phyloP scores from a whole-genome alignment of 1,140 invertebrate genomes.

The Nymphalis io region DNA sequence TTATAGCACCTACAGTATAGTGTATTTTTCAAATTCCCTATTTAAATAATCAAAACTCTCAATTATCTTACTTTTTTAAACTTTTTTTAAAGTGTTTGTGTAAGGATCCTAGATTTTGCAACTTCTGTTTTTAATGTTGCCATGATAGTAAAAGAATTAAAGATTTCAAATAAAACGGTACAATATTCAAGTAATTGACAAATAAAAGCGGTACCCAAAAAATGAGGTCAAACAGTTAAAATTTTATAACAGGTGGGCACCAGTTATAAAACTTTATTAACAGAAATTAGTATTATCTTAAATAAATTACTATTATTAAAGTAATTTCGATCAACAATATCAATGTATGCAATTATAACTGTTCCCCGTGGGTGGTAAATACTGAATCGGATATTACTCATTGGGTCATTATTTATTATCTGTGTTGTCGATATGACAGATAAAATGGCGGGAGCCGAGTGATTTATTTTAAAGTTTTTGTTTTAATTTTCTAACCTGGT shows the following conservation, averaged over 20 bases:
- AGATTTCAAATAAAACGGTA: no score
- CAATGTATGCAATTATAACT: conserved; percentile 27
- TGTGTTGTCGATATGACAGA: conserved; percentile 25
- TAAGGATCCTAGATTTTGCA: no score
- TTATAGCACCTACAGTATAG: no score
- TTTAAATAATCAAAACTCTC: neutral
- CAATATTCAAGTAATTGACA: no score
- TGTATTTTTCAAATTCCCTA: neutral
- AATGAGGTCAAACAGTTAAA: no score
- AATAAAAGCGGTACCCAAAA: no score
- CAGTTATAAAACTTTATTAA: neutral
- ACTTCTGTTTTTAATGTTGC: no score
- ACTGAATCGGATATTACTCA: conserved; percentile 25
- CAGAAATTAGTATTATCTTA: neutral
- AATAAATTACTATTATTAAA: conserved; percentile 11
- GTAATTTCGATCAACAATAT: conserved; percentile 23
- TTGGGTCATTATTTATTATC: conserved; percentile 28
- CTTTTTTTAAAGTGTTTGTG: no score
- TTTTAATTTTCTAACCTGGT: neutral
- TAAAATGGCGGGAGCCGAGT: conserved; percentile 25
- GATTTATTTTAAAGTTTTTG: conserved; percentile 22
- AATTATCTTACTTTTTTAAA: no score
- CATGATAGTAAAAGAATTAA: no score
- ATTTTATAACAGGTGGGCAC: neutral
- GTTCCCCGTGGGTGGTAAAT: conserved; percentile 19